Conservation (phyloP, 2,797 vertebrate species). For the Geotrypetes seraphini region DNA sequence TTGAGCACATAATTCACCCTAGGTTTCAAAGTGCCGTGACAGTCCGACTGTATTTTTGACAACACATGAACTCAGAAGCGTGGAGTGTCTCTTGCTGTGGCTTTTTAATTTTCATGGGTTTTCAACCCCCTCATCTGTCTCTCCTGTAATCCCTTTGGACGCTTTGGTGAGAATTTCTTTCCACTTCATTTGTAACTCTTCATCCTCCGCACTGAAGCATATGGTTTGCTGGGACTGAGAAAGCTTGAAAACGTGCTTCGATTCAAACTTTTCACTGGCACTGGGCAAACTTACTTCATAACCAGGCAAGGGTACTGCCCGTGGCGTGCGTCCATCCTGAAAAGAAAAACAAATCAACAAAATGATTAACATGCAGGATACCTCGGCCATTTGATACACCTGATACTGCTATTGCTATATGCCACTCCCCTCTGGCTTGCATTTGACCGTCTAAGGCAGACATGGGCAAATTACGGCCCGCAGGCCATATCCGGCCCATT, state of each 20-base stretch:
- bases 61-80: conserved; percentile 21
- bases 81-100: conserved; percentile 11
- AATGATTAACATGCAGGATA: too few relatives aligned
- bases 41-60: conserved; percentile 59
- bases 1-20: conserved; percentile 52
- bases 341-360: neutral
- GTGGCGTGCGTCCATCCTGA: conserved; percentile 57
- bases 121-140: conserved; percentile 45
- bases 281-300: conserved; percentile 55
- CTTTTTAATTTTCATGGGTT: conserved; percentile 25
- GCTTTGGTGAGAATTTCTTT: conserved; percentile 63
- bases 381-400: too few relatives aligned
- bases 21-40: conserved; percentile 70
- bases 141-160: conserved; percentile 41
- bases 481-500: too few relatives aligned
- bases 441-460: too few relatives aligned
- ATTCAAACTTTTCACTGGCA: conserved; percentile 53
- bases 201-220: conserved; percentile 65
- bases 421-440: too few relatives aligned
- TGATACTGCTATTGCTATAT: too few relatives aligned
- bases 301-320: conserved; percentile 61
- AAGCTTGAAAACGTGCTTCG: conserved; percentile 60
- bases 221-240: conserved; percentile 65
- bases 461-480: too few relatives aligned
- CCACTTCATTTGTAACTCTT: conserved; percentile 70